Evolutionary conservation across 2,113 vertebrate species (phyloP).

Genomic region (Pantherophis guttatus): DNA sequence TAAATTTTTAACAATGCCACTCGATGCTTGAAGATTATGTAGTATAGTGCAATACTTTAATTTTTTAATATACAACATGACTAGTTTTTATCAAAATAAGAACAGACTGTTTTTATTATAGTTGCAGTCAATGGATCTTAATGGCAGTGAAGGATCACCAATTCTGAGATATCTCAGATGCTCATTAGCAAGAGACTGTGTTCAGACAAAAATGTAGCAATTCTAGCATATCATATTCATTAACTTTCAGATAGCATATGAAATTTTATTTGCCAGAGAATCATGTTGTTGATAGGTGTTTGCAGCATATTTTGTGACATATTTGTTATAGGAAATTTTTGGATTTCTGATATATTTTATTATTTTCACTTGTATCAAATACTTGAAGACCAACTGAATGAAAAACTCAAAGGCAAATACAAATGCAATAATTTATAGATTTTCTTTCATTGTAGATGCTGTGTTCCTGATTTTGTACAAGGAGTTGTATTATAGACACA

Average conservation of each 20-base stretch:
- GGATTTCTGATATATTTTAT: neutral
- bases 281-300: neutral
- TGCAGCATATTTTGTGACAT: neutral
- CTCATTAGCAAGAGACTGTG: neutral
- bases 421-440: neutral
- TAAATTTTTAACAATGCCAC: neutral
- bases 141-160: neutral
- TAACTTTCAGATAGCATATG: neutral
- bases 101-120: neutral
- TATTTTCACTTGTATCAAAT: neutral
- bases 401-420: neutral
- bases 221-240: no score
- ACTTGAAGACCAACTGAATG: neutral
- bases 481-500: constrained; percentile 96
- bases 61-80: neutral
- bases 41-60: neutral
- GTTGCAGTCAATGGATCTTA: neutral
- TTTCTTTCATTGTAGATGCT: constrained; percentile 76
- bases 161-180: neutral
- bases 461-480: constrained; percentile 98
- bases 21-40: neutral
- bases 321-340: neutral
- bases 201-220: neutral
- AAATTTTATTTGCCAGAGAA: neutral
- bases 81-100: neutral